These are phyloP conservation scores for Castor canadensis DNA, from an alignment of 2,113 vertebrate species.

Conservation along the genomic window DNA sequence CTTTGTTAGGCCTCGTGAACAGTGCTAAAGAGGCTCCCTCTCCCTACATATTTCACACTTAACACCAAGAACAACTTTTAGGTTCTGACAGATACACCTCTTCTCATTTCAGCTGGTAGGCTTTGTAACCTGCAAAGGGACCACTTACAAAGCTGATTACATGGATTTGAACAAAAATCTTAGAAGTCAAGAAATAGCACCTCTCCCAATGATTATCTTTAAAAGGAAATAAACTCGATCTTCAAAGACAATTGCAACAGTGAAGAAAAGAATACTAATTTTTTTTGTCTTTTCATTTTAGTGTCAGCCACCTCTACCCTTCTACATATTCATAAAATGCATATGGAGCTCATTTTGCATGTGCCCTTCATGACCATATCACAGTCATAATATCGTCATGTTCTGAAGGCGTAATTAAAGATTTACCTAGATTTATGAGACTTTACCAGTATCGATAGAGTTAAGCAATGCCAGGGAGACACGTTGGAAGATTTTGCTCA, in stretches of 20 bases:
- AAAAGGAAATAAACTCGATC: neutral
- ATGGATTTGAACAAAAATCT: neutral
- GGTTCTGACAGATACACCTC: rapidly evolving
- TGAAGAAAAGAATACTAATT: constrained; percentile 48
- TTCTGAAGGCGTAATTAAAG: constrained; percentile 85
- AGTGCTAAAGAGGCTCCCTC: neutral
- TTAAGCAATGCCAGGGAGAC: constrained; percentile 84
- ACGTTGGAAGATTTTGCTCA: constrained; percentile 82
- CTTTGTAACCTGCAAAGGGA: neutral
- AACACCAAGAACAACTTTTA: neutral
- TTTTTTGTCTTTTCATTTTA: constrained; percentile 48
- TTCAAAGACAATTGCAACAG: constrained; percentile 40
- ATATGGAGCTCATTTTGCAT: constrained; percentile 81
- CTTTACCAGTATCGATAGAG: constrained; percentile 86
- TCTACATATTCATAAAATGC: constrained; percentile 71
- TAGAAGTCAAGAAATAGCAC: neutral
- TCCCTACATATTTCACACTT: constrained; percentile 21
- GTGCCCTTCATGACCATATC: constrained; percentile 83
- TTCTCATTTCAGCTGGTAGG: neutral
- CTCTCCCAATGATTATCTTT: neutral
- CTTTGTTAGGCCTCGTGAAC: neutral
- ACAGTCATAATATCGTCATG: constrained; percentile 78
- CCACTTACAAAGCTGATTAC: neutral
- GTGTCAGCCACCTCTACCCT: constrained; percentile 56
- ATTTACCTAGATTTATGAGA: constrained; percentile 86